Conservation (phyloP, 2,888 invertebrate genomes). For the Tuberolachnus salignus region DNA sequence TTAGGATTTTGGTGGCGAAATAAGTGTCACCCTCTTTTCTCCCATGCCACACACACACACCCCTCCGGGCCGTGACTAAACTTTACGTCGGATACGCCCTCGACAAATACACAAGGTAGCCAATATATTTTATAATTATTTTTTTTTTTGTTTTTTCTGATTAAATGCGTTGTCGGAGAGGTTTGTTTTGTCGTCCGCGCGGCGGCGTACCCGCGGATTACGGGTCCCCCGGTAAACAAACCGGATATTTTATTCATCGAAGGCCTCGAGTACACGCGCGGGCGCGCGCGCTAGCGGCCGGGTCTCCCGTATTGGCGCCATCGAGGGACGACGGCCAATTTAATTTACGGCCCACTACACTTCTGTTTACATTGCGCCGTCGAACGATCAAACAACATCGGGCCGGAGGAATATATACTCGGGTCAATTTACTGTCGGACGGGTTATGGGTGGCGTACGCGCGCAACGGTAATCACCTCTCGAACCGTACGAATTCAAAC, state of each 20-base stretch:
- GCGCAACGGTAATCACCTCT: not conserved
- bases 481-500: not conserved
- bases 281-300: no score
- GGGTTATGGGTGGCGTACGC: no score
- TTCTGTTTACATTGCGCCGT: constrained; percentile 30
- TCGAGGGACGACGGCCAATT: constrained; percentile 22
- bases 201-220: not conserved
- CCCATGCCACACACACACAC: no score
- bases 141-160: not conserved
- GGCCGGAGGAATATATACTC: constrained; percentile 30
- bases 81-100: no score
- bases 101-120: no score
- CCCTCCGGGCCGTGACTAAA: no score
- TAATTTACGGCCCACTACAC: constrained; percentile 31
- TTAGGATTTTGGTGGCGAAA: no score
- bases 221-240: constrained; percentile 14
- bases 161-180: not conserved
- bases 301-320: constrained; percentile 13
- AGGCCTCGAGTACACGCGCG: not conserved
- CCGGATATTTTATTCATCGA: constrained; percentile 29
- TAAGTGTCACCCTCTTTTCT: no score
- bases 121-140: constrained; percentile 7
- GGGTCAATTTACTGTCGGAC: not conserved
- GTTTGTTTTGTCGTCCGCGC: not conserved
- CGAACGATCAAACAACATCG: constrained; percentile 27